These are phyloP conservation scores for Eira barbara DNA, from an alignment of 2,113 vertebrate species.

Conservation along the genomic window DNA sequence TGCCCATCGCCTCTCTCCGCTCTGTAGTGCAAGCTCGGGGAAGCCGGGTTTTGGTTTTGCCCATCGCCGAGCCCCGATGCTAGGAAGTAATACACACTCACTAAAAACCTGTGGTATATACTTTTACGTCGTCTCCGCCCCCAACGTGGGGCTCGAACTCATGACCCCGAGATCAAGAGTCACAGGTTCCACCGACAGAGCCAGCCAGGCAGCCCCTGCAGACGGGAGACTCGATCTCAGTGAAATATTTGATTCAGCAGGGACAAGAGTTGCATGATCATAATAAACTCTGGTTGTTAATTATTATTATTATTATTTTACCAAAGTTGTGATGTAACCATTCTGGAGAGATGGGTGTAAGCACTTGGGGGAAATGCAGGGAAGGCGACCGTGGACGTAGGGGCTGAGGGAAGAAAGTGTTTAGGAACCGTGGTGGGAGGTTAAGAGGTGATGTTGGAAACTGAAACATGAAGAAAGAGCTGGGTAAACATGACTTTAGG, in stretches of 20 bases:
- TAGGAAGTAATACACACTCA: too few relatives aligned
- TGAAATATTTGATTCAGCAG: neutral
- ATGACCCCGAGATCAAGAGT: too few relatives aligned
- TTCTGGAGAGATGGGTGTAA: neutral
- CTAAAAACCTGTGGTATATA: too few relatives aligned
- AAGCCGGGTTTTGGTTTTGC: too few relatives aligned
- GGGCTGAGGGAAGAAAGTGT: neutral
- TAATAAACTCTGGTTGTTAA: neutral
- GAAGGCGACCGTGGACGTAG: neutral
- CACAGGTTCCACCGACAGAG: neutral
- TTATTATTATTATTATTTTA: neutral
- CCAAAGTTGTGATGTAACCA: neutral
- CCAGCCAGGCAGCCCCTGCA: neutral
- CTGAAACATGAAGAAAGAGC: too few relatives aligned
- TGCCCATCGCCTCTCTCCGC: neutral
- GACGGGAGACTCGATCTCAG: neutral
- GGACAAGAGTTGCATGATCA: neutral
- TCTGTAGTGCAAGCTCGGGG: too few relatives aligned
- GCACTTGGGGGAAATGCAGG: neutral
- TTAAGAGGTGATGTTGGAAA: too few relatives aligned
- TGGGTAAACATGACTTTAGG: neutral
- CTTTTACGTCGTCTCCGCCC: too few relatives aligned
- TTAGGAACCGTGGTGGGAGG: too few relatives aligned
- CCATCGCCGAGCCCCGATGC: too few relatives aligned
- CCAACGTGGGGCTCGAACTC: too few relatives aligned